phyloP scores from a whole-genome alignment of 2,797 vertebrate genomes.

The Falco biarmicus region DNA sequence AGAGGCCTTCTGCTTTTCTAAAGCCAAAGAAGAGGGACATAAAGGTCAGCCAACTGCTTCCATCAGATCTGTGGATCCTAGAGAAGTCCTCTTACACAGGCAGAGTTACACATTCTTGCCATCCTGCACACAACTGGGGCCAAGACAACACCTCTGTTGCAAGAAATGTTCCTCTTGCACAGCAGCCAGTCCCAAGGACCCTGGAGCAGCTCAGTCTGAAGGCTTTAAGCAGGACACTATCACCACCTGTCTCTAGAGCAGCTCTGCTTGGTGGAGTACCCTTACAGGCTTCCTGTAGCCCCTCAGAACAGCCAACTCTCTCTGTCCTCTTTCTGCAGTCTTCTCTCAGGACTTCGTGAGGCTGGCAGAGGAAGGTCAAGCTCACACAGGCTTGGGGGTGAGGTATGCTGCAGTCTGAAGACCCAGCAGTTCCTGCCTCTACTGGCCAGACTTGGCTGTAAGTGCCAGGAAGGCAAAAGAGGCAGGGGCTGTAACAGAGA shows the following conservation, averaged over 20 bases:
- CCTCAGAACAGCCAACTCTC: neutral
- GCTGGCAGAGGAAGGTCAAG: neutral
- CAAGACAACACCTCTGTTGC: neutral
- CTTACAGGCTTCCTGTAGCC: neutral
- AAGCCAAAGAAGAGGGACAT: neutral
- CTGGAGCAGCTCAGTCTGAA: neutral
- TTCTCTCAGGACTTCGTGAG: neutral
- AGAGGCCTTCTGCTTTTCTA: neutral
- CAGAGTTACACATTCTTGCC: neutral
- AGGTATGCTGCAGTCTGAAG: neutral
- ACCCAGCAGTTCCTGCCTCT: neutral
- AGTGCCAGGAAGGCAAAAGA: neutral
- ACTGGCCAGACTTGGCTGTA: neutral
- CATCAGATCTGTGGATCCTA: neutral
- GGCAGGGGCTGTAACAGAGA: neutral
- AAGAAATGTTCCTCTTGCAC: neutral
- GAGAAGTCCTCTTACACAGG: neutral
- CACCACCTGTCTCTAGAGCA: neutral
- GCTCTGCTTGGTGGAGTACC: neutral
- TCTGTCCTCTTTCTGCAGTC: neutral
- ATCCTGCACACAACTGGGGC: neutral
- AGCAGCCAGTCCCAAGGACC: neutral
- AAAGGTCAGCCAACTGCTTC: neutral
- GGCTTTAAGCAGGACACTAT: neutral
- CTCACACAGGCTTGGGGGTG: neutral